Percentiles rank a stretch among this genome's conserved stretches.
These are phyloP conservation scores for Gymnocypris eckloni DNA, from an alignment of 2,797 vertebrate genomes.

Conservation along the genomic window DNA sequence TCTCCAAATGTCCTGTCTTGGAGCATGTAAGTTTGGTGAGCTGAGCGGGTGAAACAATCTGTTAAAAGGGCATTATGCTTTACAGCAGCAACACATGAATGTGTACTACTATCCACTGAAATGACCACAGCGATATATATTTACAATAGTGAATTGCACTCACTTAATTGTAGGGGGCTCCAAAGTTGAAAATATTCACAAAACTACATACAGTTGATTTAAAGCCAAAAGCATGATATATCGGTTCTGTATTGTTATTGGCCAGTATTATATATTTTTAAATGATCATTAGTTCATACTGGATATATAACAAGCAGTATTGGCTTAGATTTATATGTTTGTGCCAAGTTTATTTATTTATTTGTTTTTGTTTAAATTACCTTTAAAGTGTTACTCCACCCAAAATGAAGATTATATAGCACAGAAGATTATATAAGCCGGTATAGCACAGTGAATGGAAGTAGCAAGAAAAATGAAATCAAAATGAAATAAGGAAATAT, in stretches of 20 bases:
- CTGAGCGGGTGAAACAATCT: not conserved
- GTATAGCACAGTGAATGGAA: not conserved
- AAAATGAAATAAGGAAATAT: not conserved
- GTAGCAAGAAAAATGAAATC: not conserved
- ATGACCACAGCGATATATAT: not conserved
- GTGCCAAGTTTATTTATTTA: not conserved
- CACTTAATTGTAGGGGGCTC: not conserved
- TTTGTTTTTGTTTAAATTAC: not conserved
- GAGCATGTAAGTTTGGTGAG: not conserved
- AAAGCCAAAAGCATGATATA: not conserved
- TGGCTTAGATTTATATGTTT: not conserved
- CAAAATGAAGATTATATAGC: too few species aligned
- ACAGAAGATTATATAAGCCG: too few species aligned
- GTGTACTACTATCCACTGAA: not conserved
- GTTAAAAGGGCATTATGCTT: not conserved
- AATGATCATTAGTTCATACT: not conserved
- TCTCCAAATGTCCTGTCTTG: not conserved
- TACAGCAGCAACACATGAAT: not conserved
- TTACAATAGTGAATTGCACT: not conserved
- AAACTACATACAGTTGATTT: not conserved
- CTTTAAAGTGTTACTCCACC: not conserved
- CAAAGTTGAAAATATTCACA: not conserved
- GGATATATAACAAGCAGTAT: not conserved
- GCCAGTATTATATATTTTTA: not conserved
- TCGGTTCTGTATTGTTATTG: not conserved